Evolutionary conservation across 2,797 vertebrate genomes (phyloP), one percentile per base, ranked within the genome.

Genomic region (Xiphorhynchus erythropygius): DNA sequence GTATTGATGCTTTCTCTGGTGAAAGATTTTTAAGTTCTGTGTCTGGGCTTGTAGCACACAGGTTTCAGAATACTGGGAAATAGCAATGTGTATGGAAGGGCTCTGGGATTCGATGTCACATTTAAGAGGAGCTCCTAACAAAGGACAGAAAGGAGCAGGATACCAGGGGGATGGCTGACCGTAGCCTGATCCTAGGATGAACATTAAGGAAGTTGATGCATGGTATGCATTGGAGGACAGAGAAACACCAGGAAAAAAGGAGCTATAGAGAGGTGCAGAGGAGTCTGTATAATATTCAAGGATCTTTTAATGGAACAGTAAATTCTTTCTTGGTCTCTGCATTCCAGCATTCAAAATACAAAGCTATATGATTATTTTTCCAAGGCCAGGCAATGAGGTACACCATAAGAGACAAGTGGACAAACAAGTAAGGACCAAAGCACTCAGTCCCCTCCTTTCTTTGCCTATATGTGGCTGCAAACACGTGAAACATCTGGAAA

Each of bases 1-100:
- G 24, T 53, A 44, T 41, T 53, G 42, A 71, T 83, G 49, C 7
- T 19, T 83, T 74, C 27, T 42, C 41, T 74, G 41, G 30, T 44
- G 41, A 92, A 90, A 92, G 18, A 18, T 73, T 30, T 76, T 15
- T 27, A 42, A 69, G 5, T 39, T 22, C 67, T 64, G 68, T 57
- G 46, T 71, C 41, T 71, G 22, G 24, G 47, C 47, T 79, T 2
- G 0, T 50, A 60, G 46, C 50, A 32, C 16, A 10, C 0, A 3
- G 10, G 18, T 93, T 94, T 91, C 55, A 67, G 37, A 89, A 49
- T 15, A 19, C 33, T 42, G 30, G 15, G 44, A 83, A 39, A 53
- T 2, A 2, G 33, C 35, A 52, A 18, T 0, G 0, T 71, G 14
- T 91, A 69, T 77, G 1, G 0, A 39, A 70, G 27, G 27, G 60